Base-by-base conservation (phyloP, 2,113 vertebrate species). In the Alouatta palliata region DNA sequence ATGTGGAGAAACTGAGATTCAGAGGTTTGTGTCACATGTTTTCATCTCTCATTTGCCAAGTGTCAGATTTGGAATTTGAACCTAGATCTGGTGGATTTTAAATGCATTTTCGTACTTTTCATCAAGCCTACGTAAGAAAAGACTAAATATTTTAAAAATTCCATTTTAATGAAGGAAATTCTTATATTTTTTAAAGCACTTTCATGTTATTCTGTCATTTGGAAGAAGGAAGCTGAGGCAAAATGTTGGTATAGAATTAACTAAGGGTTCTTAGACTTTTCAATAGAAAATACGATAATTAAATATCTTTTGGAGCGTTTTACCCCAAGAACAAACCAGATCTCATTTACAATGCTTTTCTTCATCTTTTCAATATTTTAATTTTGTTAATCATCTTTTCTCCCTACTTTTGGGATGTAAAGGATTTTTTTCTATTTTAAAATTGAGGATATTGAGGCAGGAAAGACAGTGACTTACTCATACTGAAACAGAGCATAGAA, bases 121-220 rank as follows among this genome's bases (percentile, higher is more conserved):
- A 13, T 87, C 43, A 94, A 88, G 27, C 58, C n/a, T 12, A 25
- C 43, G 32, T 17, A 20, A 83, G 58, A 40, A 54, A 58, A 92
- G 43, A 94, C 16, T 73, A 90, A 82, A 68, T 54, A 70, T 84
- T 91, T 96, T 52, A 11, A 16, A 84, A 70, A 79, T 87, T 77
- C 40, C 49, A 52, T 83, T 77, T 92, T 94, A 13, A 45, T 79
- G 87, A 66, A 43, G n/a, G 68, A 68, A 83, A 92, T 68, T 88
- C 7, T 73, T 90, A 47, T 85, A 73, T 70, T 82, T 92, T 79
- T 58, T 45, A 43, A 87, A 91, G 35, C 40, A 70, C 35, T 70
- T 96, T 47, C 40, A 70, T 82, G 76, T 81, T 89, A 61, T 40
- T 88, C 58, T 70, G 30, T 43, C 47, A 88, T 83, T 91, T 92